These are phyloP conservation scores for Heliconius himera DNA, from an alignment of 1,140 invertebrate genomes.

Conservation along the genomic window DNA sequence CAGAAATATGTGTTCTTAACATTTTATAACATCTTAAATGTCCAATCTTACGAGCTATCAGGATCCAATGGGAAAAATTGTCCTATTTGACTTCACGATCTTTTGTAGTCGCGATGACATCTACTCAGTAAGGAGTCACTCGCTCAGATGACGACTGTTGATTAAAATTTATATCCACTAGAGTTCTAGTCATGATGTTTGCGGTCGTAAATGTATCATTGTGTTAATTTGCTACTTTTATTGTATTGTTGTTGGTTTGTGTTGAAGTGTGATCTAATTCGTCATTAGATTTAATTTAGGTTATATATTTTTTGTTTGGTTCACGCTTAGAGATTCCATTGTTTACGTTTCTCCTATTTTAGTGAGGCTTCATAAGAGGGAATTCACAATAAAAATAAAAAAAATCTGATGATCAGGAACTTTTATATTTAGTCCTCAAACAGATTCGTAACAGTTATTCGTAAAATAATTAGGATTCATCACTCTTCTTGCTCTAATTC, in stretches of 20 bases:
- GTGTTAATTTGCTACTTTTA: not conserved
- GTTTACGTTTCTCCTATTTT: no score
- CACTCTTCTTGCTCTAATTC: no score
- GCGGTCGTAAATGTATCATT: not conserved
- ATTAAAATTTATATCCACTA: conserved; percentile 27
- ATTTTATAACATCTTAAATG: no score
- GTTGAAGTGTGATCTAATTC: not conserved
- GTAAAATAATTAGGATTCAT: no score
- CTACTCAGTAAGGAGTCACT: not conserved
- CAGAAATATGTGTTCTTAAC: no score
- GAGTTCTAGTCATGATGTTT: not conserved
- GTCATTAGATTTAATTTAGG: not conserved
- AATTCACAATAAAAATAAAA: no score
- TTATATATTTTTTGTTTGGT: not conserved
- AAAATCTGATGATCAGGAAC: no score
- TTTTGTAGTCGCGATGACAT: conserved; percentile 28
- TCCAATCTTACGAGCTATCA: not conserved
- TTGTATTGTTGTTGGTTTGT: not conserved
- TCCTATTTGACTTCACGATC: not conserved
- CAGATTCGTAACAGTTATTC: no score
- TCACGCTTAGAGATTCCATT: not conserved
- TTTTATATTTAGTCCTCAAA: no score
- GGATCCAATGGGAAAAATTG: not conserved
- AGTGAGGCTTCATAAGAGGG: no score
- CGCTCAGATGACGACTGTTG: conserved; percentile 22